Base-by-base conservation (phyloP, 2,797 vertebrate genomes). In the Botia almorhae region DNA sequence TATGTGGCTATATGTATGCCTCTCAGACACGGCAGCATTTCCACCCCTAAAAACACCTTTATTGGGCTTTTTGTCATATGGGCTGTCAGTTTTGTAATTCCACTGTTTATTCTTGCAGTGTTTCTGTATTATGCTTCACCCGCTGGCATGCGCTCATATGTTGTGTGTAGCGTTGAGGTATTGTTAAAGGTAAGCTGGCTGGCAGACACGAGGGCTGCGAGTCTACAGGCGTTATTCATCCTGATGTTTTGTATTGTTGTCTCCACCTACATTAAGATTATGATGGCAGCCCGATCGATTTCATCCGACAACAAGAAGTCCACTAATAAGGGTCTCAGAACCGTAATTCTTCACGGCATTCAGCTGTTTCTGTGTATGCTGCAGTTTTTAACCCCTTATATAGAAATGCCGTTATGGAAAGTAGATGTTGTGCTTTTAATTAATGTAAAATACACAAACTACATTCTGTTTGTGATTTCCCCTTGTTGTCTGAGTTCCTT, bases 1-100 rank as follows among this genome's bases (percentile, higher is more conserved):
- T 93, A 90, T 1, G 89, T 91, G 46, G 90, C 91, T 7, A 87
- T 92, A 51, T 91, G 91, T 76, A 78, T 92, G 82, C 91, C 90
- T 1, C 83, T 92, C 53, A 84, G 77, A 0, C 91, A 92, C 8
- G 81, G 74, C 3, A 46, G 72, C 69, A 81, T 82, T 17, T 83
- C 80, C n/a, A 86, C 69, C 7, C 71, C 78, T 21, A 76, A 21
- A 51, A 86, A 69, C 3, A 71, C 67, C 13, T 63, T 43, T 1
- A 43, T 39, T 50, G 81, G 73, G 12, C 26, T 86, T 51, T 29
- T 84, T 1, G 36, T 85, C 3, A 76, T 86, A 67, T 85, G 79
- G 84, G 36, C 8, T 68, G 46, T 87, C 13, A 85, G 85, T 55
- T 78, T 23, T 29, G 29, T 85, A 29, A 33, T 80, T 17, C 64